A percentile compares a stretch with the other conserved stretches of the same genome.
Conservation (phyloP, 2,113 vertebrate genomes). For the Gopherus evgoodei region DNA sequence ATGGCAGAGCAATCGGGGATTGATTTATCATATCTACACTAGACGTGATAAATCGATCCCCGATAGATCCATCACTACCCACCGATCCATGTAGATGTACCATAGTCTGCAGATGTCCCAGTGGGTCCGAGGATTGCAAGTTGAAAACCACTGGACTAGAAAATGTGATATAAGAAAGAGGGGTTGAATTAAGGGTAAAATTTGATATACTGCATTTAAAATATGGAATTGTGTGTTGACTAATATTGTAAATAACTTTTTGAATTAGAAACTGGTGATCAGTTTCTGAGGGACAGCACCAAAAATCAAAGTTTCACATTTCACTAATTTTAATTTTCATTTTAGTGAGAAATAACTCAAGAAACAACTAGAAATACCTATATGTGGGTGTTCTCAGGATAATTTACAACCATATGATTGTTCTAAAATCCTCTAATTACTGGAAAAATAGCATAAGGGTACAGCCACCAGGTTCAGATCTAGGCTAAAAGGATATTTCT, state of each 20-base stretch:
- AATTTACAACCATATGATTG: constrained; percentile 4
- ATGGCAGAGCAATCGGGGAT: no score
- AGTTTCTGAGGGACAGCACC: background rate
- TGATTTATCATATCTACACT: no score
- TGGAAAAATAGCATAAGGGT: background rate
- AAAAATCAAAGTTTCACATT: background rate
- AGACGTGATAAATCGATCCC: no score
- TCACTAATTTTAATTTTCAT: background rate
- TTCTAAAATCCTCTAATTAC: background rate
- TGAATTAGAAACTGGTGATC: background rate
- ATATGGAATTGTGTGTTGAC: constrained; percentile 9
- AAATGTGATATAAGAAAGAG: background rate
- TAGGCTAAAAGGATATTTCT: background rate
- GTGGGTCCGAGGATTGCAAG: background rate
- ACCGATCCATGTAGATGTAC: no score
- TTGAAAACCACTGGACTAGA: background rate
- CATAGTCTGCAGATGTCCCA: background rate
- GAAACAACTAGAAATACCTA: constrained; percentile 8
- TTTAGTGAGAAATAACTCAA: constrained; percentile 10
- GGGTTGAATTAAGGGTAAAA: constrained; percentile 23
- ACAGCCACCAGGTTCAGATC: background rate
- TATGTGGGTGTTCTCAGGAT: background rate
- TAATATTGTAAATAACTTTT: constrained; percentile 5
- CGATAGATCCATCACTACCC: no score
- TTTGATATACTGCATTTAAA: background rate